Conservation (phyloP, 2,113 vertebrate genomes). For the Felis chaus region DNA sequence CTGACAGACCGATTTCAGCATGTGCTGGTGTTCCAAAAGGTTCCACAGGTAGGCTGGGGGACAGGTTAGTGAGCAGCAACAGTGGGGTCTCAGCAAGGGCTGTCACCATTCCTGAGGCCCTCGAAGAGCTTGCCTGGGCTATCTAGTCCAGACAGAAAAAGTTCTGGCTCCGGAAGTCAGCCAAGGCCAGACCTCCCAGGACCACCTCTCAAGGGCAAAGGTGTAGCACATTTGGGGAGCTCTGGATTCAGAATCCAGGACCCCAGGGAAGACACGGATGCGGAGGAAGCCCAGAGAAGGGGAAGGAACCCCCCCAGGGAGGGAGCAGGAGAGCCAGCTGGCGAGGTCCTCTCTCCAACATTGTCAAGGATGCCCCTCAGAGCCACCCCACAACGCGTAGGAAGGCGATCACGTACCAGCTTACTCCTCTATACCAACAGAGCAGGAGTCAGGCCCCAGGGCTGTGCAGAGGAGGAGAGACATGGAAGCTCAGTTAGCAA, state of each 20-base stretch:
- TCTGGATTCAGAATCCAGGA: not conserved
- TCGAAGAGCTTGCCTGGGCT: not conserved
- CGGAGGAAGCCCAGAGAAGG: not conserved
- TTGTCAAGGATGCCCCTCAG: not conserved
- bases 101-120: not conserved
- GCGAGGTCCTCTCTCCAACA: not conserved
- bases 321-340: not conserved
- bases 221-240: not conserved
- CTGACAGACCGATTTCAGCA: not conserved
- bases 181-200: too few relatives aligned
- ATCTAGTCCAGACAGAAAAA: not conserved
- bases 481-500: conserved; percentile 84
- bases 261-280: not conserved
- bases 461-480: conserved; percentile 88
- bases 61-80: not conserved
- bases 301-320: not conserved
- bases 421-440: conserved; percentile 97
- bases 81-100: not conserved
- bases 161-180: not conserved
- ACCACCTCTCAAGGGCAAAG: not conserved
- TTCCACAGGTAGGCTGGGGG: not conserved
- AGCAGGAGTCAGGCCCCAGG: conserved; percentile 94
- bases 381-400: not conserved
- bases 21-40: not conserved
- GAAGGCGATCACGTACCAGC: conserved; percentile 89